Percentiles rank a stretch among this genome's conserved stretches.
phyloP scores from a whole-genome alignment of 2,888 invertebrate species.

The Scotopteryx bipunctaria region DNA sequence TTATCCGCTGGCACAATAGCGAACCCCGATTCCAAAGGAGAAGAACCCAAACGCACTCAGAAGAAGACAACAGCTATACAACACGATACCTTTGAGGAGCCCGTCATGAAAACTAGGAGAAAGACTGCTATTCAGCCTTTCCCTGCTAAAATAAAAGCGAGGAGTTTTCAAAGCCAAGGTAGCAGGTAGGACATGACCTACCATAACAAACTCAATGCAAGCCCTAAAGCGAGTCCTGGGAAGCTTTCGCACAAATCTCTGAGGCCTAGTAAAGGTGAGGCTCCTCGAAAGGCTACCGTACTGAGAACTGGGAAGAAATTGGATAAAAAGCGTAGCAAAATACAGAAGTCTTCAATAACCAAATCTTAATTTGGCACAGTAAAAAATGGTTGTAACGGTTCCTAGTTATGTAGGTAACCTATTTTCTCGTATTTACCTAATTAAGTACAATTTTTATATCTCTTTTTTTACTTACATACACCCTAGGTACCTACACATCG shows the following conservation, averaged over 20 bases:
- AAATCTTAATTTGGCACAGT: too few species aligned
- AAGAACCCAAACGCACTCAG: constrained; percentile 33
- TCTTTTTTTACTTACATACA: too few species aligned
- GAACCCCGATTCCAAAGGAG: constrained; percentile 37
- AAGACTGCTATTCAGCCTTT: constrained; percentile 42
- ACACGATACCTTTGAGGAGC: constrained; percentile 40
- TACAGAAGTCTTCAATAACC: background rate
- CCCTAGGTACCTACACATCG: too few species aligned
- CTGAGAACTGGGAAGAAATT: constrained; percentile 42
- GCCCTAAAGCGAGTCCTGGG: constrained; percentile 28
- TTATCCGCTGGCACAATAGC: constrained; percentile 46
- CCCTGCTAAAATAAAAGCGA: constrained; percentile 45
- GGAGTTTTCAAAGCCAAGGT: constrained; percentile 42
- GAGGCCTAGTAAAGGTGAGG: constrained; percentile 47
- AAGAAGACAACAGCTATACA: constrained; percentile 49
- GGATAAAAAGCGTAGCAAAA: constrained; percentile 41
- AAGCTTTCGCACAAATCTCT: constrained; percentile 31
- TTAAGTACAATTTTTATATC: too few species aligned
- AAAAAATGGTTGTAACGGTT: too few species aligned
- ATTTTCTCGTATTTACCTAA: too few species aligned
- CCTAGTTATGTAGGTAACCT: background rate
- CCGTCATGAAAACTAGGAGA: constrained; percentile 38
- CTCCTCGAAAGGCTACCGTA: constrained; percentile 47
- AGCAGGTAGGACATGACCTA: constrained; percentile 13
- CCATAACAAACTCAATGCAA: constrained; percentile 4